Conservation (phyloP, 2,797 vertebrate species). For the Gouania willdenowi region DNA sequence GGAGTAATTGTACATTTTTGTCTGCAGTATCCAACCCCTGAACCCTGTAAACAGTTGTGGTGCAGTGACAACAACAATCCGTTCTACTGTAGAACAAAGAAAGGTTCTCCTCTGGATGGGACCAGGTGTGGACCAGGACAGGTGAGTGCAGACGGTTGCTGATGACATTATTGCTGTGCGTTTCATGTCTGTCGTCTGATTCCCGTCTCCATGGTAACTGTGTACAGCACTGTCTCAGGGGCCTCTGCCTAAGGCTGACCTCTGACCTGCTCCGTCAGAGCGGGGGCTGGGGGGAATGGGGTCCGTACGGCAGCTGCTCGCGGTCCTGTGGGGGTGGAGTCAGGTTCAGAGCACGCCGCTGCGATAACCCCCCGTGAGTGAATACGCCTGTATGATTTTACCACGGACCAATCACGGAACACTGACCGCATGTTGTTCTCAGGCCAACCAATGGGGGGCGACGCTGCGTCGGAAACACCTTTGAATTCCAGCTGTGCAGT, state of each 20-base stretch:
- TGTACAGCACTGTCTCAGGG: constrained; percentile 83
- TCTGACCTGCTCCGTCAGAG: constrained; percentile 90
- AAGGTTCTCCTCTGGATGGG: constrained; percentile 91
- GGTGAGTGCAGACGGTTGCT: constrained; percentile 63
- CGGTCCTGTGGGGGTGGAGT: constrained; percentile 90
- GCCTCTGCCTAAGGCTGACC: constrained; percentile 91
- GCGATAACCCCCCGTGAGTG: constrained; percentile 91
- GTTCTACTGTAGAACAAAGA: constrained; percentile 96
- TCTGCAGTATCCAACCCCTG: constrained; percentile 87
- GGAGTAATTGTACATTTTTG: too few relatives aligned
- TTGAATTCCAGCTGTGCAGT: constrained; percentile 91
- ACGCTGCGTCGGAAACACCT: constrained; percentile 87
- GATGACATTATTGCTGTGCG: too few relatives aligned
- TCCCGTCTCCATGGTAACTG: background rate
- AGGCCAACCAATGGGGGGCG: constrained; percentile 93
- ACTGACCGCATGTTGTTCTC: constrained; percentile 28
- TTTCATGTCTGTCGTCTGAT: background rate
- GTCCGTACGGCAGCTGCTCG: constrained; percentile 87
- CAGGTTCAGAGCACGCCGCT: constrained; percentile 83
- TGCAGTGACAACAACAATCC: constrained; percentile 94
- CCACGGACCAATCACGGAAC: background rate
- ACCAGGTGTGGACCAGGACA: constrained; percentile 90
- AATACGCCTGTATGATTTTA: background rate
- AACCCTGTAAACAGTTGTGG: constrained; percentile 96
- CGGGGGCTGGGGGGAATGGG: constrained; percentile 91